phyloP scores from a whole-genome alignment of 2,113 vertebrate genomes.

The Polyodon spathula region DNA sequence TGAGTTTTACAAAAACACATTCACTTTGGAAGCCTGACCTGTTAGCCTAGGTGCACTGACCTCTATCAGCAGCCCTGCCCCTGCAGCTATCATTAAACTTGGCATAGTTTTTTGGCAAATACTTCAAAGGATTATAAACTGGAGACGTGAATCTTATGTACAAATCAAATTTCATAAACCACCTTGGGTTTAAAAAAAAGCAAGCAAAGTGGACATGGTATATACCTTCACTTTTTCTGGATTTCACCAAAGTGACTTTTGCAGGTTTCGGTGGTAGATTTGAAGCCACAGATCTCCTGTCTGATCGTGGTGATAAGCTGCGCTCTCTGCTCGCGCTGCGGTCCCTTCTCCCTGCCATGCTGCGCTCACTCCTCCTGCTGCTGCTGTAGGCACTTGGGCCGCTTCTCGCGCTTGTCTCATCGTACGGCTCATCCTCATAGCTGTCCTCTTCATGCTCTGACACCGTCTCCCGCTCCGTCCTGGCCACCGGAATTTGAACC shows the following conservation, averaged over 20 bases:
- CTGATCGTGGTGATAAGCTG: constrained; percentile 82
- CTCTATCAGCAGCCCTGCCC: too few species aligned
- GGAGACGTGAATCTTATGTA: too few species aligned
- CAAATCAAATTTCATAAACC: too few species aligned
- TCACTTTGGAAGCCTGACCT: too few species aligned
- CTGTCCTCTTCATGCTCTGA: constrained; percentile 92
- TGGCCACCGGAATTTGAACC: constrained; percentile 81
- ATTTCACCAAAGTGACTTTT: constrained; percentile 94
- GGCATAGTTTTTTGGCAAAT: too few species aligned
- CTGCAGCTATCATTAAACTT: too few species aligned
- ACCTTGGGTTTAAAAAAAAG: too few species aligned
- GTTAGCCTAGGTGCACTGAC: too few species aligned
- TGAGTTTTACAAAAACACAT: too few species aligned
- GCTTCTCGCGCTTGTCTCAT: constrained; percentile 65
- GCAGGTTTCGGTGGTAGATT: constrained; percentile 84
- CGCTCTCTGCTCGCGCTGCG: constrained; percentile 83
- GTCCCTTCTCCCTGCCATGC: constrained; percentile 64
- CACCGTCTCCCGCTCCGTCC: constrained; percentile 75
- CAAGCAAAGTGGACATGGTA: background rate
- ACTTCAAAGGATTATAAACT: too few species aligned
- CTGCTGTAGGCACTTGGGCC: constrained; percentile 53
- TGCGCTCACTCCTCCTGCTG: constrained; percentile 61
- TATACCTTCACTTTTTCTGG: constrained; percentile 92
- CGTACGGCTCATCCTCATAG: constrained; percentile 83
- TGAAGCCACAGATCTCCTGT: constrained; percentile 77